These are phyloP conservation scores for Heptranchias perlo DNA, from an alignment of 2,113 vertebrate species.

Conservation along the genomic window DNA sequence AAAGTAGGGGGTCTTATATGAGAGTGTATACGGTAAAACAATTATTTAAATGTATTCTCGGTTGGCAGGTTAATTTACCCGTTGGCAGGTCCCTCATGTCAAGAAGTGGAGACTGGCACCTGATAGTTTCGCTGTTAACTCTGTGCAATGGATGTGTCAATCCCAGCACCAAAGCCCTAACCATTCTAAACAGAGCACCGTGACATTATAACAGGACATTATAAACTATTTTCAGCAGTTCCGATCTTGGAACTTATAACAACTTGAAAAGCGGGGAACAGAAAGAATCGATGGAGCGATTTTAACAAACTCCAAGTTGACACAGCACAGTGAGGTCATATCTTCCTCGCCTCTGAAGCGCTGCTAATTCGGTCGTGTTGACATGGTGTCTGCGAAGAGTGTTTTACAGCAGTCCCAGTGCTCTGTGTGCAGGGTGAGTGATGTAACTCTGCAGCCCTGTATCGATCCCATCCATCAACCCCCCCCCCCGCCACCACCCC, in stretches of 20 bases:
- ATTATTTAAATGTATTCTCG: not conserved
- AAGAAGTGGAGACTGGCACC: not conserved
- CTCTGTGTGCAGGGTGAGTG: not conserved
- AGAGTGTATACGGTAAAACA: not conserved
- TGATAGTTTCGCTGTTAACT: not conserved
- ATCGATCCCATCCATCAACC: slow-evolving; percentile 16
- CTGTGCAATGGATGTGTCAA: not conserved
- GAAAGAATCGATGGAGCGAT: not conserved
- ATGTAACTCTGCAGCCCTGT: not conserved
- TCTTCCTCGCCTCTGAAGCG: not conserved
- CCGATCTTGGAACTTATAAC: not conserved
- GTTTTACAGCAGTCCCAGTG: not conserved
- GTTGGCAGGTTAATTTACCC: not conserved
- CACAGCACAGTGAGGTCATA: not conserved
- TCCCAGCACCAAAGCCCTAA: not conserved
- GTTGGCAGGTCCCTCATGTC: not conserved
- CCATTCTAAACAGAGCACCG: not conserved
- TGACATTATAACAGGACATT: not conserved
- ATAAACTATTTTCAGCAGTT: not conserved
- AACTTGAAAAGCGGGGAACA: not conserved
- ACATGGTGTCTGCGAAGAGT: not conserved
- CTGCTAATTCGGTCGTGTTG: not conserved
- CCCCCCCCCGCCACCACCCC: not conserved
- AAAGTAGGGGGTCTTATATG: not conserved
- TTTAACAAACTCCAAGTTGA: not conserved